These are phyloP conservation scores for Dynastes grantii DNA, from an alignment of 2,888 invertebrate species.

Conservation along the genomic window DNA sequence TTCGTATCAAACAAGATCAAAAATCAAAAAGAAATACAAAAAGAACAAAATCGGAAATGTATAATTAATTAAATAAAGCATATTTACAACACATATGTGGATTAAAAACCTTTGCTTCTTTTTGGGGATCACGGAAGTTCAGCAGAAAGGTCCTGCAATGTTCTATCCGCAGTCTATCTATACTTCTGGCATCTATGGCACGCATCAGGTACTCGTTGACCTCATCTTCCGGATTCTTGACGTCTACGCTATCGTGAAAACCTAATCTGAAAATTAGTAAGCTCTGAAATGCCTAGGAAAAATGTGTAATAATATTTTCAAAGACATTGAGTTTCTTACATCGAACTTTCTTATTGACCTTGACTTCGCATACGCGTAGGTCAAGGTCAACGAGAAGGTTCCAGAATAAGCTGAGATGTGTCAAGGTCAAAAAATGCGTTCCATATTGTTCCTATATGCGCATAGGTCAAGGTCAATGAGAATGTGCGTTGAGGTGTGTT, in stretches of 20 bases:
- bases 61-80: constrained; percentile 52
- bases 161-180: constrained; percentile 89
- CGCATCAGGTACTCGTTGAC: constrained; percentile 97
- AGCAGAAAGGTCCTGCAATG: constrained; percentile 91
- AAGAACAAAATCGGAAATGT: constrained; percentile 27
- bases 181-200: constrained; percentile 95
- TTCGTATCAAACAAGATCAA: too few species aligned
- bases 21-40: background rate
- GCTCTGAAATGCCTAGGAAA: too few species aligned
- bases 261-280: constrained; percentile 75
- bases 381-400: too few species aligned
- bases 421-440: too few species aligned
- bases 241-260: constrained; percentile 79
- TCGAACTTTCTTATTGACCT: too few species aligned
- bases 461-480: too few species aligned
- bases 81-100: constrained; percentile 53
- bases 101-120: constrained; percentile 84
- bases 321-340: too few species aligned
- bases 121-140: constrained; percentile 84
- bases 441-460: too few species aligned
- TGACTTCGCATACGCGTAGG: too few species aligned
- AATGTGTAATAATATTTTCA: too few species aligned
- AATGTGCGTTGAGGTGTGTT: too few species aligned
- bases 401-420: too few species aligned
- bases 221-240: constrained; percentile 91